These are phyloP conservation scores for Petrocephalus zakoni DNA, from an alignment of 2,113 vertebrate species.

Conservation along the genomic window DNA sequence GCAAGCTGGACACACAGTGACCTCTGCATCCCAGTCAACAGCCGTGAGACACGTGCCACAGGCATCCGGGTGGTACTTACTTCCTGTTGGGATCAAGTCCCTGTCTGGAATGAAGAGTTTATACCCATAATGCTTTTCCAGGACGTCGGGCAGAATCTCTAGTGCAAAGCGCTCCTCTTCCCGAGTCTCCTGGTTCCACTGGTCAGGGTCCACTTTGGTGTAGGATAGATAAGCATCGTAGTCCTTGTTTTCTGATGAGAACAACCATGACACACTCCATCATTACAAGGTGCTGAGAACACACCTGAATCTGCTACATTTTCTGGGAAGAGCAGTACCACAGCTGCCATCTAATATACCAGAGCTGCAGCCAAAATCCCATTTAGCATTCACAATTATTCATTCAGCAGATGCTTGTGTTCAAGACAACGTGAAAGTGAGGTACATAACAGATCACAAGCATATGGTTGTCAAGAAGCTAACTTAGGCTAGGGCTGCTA, in stretches of 20 bases:
- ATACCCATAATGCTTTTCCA: slow-evolving; percentile 98
- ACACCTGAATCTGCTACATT: not conserved
- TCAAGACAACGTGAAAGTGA: not conserved
- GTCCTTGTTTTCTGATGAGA: slow-evolving; percentile 86
- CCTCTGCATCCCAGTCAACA: not conserved
- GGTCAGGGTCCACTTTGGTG: slow-evolving; percentile 97
- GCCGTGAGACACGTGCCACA: slow-evolving; percentile 15
- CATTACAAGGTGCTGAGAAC: not conserved
- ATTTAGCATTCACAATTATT: not conserved
- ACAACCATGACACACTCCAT: slow-evolving; percentile 9
- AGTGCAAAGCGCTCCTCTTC: slow-evolving; percentile 97
- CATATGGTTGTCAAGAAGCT: not conserved
- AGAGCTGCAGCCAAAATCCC: not conserved
- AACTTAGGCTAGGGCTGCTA: not conserved
- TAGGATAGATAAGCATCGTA: slow-evolving; percentile 97
- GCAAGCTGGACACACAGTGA: slow-evolving; percentile 8
- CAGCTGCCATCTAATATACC: not conserved
- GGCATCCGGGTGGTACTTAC: slow-evolving; percentile 66
- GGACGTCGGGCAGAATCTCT: slow-evolving; percentile 93
- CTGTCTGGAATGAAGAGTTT: slow-evolving; percentile 97
- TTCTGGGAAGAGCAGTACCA: not conserved
- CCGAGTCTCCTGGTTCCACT: slow-evolving; percentile 95
- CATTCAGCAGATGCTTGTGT: not conserved
- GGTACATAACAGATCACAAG: not conserved
- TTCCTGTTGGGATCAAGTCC: slow-evolving; percentile 98